Base-by-base conservation (phyloP, 2,113 vertebrate genomes). In the Clarias magur region DNA sequence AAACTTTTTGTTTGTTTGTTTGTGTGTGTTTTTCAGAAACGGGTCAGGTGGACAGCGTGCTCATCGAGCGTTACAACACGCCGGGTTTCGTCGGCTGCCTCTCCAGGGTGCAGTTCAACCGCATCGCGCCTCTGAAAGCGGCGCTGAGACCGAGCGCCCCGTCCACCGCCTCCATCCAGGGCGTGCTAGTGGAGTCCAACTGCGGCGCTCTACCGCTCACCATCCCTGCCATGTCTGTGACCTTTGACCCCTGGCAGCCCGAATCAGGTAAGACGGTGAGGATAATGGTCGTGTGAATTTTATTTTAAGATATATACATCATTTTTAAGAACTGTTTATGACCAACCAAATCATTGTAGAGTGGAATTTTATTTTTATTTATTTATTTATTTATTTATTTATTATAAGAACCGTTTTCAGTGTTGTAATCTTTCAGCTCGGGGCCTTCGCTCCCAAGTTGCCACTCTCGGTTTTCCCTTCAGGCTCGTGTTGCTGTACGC, bases 51-150 rank as follows among this genome's bases (percentile, higher is more conserved):
- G 98, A 99, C 91, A 96, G 95, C 42, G 95, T 99, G 82, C 89
- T 96, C 0, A 99, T 99, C 4, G 96, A 97, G 90, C 96, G 96
- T 75, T 99, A 99, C 93, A 99, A 97, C 93, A 99, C 97, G 0
- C 98, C 98, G 0, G 98, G 98, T 56, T 99, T 99, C 79, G 96
- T 97, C 19, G 98, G 98, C 86, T 99, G 98, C 90, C 93, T 99
- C 2, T 99, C 98, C 0, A 93, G 97, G 73, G 98, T 99, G 6
- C 97, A 97, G 94, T 96, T 98, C 90, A 98, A 99, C 95, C 94
- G 94, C 3, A 93, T 99, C 34, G 95, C 97, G 0, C 98, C 98
- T 0, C 94, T 99, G 79, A 99, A 99, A 91, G 96, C 97, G 0
- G 98, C 97, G 0, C 88, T 99, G 91, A 96, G 96, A 75, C 94